Base-by-base conservation (phyloP, 2,888 invertebrate genomes). In the Archips crataeganus region DNA sequence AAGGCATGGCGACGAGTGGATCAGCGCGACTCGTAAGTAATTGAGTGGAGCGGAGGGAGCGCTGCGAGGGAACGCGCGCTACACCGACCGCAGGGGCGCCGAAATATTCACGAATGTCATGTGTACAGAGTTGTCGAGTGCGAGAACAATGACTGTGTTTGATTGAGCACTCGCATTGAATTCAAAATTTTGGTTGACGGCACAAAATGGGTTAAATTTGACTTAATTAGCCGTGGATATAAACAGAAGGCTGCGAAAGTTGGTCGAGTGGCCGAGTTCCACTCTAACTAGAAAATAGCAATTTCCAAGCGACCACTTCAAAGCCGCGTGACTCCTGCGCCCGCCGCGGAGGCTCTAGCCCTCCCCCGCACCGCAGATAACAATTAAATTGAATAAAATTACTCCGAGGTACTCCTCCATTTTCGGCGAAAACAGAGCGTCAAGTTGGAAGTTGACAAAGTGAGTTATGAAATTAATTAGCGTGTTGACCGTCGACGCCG, bases 401-500 rank as follows among this genome's bases (percentile, higher is more conserved):
- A 59, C 47, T 59, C 34, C 15, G 36, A 64, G 47, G 63, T 63
- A 36, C 70, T 70, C 57, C 57, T 54, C 64, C 70, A 59, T 36
- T 71, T 63, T 64, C 59, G 59, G 57, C 47, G 45, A 71, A 71
- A 71, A 71, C 70, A 71, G 57, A 49, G 47, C 49, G 70, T 32
- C 70, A 71, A 65, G 57, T 23, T 60, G 60, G 65, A 71, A 71
- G 71, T 71, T 71, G 60, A 66, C 71, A 71, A 71, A 71, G 65
- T 60, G 60, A 71, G 71, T 71, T 71, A 60, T 42, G 70, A 71
- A 71, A 71, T 71, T 71, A 71, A 71, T 71, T 71, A 71, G 65
- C 65, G 71, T 65, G 65, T 71, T 65, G 65, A 51, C 65, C 60
- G 71, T 10, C 13, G 23, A 6, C 49, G 15, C 39, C 6, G 62